Conservation (phyloP, 2,113 vertebrate genomes). For the Hippopotamus amphibius region DNA sequence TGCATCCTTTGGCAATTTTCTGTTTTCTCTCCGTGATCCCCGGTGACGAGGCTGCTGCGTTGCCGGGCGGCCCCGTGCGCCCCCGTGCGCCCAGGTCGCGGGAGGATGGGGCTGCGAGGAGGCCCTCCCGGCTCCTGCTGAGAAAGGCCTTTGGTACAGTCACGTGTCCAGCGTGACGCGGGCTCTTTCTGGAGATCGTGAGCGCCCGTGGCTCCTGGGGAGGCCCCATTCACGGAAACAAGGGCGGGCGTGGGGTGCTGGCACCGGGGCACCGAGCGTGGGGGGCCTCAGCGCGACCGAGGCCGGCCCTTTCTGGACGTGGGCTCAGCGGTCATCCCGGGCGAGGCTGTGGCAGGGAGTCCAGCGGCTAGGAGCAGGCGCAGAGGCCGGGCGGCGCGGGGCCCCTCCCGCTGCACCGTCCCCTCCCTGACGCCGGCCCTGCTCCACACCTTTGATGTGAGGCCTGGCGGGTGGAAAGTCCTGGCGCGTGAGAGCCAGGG, state of each 20-base stretch:
- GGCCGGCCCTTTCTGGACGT: not conserved
- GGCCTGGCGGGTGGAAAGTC: not conserved
- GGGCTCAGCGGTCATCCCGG: not conserved
- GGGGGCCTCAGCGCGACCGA: not conserved
- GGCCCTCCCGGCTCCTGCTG: not conserved
- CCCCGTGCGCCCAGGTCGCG: not conserved
- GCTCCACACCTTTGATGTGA: not conserved
- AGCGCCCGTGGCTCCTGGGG: rapidly evolving
- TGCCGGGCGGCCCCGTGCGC: not conserved
- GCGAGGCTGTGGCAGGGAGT: not conserved
- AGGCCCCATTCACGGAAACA: rapidly evolving
- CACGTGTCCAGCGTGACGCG: rapidly evolving
- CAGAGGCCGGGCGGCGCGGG: not conserved
- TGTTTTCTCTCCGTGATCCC: not conserved
- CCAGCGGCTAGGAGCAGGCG: no score
- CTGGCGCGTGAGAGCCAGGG: not conserved
- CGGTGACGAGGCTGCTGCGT: not conserved
- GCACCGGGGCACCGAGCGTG: rapidly evolving
- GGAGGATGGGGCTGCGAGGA: rapidly evolving
- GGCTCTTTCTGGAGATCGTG: not conserved
- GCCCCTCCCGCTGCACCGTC: no score
- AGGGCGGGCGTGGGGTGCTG: rapidly evolving
- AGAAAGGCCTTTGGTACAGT: not conserved
- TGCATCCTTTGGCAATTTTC: not conserved
- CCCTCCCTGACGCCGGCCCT: no score